These are phyloP conservation scores for Drosophila crucigera DNA, from an alignment of 2,888 invertebrate species.

Conservation along the genomic window DNA sequence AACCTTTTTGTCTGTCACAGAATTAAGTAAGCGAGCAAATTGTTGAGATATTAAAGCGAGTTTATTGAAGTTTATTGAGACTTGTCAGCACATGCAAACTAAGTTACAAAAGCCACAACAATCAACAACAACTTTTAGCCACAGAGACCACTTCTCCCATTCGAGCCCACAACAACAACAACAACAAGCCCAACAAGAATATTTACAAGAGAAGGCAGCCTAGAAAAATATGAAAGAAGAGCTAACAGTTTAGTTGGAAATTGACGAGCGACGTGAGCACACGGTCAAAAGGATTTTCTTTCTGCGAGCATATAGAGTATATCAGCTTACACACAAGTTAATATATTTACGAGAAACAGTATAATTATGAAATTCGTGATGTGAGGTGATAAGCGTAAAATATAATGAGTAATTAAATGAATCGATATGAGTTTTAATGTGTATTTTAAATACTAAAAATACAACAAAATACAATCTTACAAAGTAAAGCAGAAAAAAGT, in stretches of 20 bases:
- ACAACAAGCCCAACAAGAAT: conserved; percentile 11
- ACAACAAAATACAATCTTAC: background rate
- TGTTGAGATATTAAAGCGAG: conserved; percentile 70
- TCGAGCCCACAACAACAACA: background rate
- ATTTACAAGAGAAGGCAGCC: conserved; percentile 19
- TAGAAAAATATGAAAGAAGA: conserved; percentile 45
- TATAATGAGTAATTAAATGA: background rate
- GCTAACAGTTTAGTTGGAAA: conserved; percentile 59
- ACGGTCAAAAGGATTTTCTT: conserved; percentile 29
- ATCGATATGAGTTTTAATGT: background rate
- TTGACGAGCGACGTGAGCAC: conserved; percentile 48
- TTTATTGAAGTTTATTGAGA: conserved; percentile 79
- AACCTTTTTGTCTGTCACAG: conserved; percentile 7
- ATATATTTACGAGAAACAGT: background rate
- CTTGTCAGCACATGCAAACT: conserved; percentile 77
- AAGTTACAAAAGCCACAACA: conserved; percentile 49
- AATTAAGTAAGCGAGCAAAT: conserved; percentile 37
- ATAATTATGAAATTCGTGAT: background rate
- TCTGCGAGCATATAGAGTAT: background rate
- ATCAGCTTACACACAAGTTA: background rate
- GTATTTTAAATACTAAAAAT: background rate
- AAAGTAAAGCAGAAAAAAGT: background rate
- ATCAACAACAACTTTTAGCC: conserved; percentile 43
- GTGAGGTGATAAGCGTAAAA: background rate
- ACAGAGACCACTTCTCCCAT: conserved; percentile 15